Conservation (phyloP, 2,797 vertebrate species). For the Crocodylus rhombifer region DNA sequence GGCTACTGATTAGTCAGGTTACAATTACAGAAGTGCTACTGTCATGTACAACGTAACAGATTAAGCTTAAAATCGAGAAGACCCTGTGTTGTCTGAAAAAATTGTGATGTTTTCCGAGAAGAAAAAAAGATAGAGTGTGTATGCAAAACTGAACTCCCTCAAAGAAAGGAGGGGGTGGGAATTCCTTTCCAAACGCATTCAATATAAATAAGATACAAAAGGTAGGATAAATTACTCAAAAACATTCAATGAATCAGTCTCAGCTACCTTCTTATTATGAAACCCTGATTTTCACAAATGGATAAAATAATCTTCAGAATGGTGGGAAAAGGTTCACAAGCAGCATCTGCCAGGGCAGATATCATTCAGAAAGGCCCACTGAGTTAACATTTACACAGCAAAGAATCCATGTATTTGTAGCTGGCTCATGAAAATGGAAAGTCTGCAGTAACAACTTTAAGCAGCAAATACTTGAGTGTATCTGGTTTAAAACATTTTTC, state of each 20-base stretch:
- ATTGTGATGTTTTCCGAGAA: neutral
- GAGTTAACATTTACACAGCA: conserved; percentile 10
- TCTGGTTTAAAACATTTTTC: conserved; percentile 11
- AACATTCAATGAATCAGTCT: neutral
- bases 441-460: conserved; percentile 16
- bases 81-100: neutral
- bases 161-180: neutral
- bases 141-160: conserved; percentile 17
- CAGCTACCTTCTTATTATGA: conserved; percentile 6
- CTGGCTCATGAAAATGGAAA: conserved; percentile 30
- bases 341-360: conserved; percentile 45
- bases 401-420: conserved; percentile 15
- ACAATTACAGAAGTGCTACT: neutral
- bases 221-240: neutral
- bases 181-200: conserved; percentile 10
- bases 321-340: conserved; percentile 27
- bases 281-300: neutral
- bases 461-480: neutral
- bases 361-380: neutral
- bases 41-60: neutral
- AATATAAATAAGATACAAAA: conserved; percentile 29
- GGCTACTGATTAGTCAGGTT: neutral
- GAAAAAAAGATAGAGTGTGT: neutral
- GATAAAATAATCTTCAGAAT: neutral
- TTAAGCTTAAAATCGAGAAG: neutral